A percentile compares a stretch with the other conserved stretches of the same genome.
Evolutionary conservation across 1,140 invertebrate species (phyloP).

Genomic region (Muscidifurax raptorellus): DNA sequence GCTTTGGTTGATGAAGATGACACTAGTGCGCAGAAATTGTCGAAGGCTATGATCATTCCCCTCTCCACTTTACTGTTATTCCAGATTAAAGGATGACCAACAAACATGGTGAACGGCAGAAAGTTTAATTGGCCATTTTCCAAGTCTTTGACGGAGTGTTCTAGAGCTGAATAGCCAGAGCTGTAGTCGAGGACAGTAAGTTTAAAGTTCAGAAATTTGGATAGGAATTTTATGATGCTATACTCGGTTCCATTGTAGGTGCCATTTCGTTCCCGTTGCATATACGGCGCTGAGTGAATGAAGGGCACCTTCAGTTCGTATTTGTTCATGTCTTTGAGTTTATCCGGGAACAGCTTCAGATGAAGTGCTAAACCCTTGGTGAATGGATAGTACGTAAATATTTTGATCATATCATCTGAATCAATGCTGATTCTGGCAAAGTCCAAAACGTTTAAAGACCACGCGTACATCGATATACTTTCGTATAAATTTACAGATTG

Average conservation of each 20-base stretch:
- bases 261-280: background rate
- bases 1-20: background rate
- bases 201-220: constrained; percentile 2
- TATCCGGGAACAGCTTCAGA: constrained; percentile 13
- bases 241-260: background rate
- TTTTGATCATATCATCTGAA: background rate
- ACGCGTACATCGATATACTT: constrained; percentile 3
- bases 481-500: background rate
- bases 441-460: constrained; percentile 17
- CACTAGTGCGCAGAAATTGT: background rate
- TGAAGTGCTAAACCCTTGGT: background rate
- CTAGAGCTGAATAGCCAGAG: background rate
- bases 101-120: constrained; percentile 4
- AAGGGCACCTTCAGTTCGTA: background rate
- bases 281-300: background rate
- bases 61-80: background rate
- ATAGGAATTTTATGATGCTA: background rate
- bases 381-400: constrained; percentile 28
- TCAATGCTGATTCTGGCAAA: background rate
- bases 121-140: background rate
- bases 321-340: background rate
- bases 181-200: background rate
- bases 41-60: background rate
- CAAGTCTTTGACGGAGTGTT: background rate
- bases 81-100: background rate